A percentile compares a stretch with the other conserved stretches of the same genome.
Evolutionary conservation across 2,113 vertebrate species (phyloP).

Genomic region (Ctenomys sociabilis): DNA sequence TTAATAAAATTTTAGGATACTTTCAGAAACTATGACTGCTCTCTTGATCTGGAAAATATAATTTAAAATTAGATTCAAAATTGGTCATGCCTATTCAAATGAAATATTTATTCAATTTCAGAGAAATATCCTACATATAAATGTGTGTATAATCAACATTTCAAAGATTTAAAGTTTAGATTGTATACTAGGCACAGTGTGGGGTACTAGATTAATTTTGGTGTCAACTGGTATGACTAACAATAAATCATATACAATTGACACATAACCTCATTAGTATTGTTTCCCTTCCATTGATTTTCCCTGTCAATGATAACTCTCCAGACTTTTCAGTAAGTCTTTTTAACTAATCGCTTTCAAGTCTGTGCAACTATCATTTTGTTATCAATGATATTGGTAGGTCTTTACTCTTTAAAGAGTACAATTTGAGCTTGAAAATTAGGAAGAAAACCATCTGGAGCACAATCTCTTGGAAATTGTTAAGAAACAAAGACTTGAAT

Average conservation of each 20-base stretch:
- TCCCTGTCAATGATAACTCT: not conserved
- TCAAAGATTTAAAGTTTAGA: not conserved
- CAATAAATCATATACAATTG: not conserved
- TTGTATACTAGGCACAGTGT: not conserved
- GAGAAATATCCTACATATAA: not conserved
- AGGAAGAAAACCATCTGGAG: not conserved
- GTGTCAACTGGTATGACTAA: not conserved
- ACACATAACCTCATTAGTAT: not conserved
- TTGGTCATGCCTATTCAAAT: slow-evolving; percentile 18
- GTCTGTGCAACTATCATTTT: not conserved
- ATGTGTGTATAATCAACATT: not conserved
- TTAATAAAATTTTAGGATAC: slow-evolving; percentile 23
- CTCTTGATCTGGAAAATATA: not conserved
- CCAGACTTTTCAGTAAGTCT: not conserved
- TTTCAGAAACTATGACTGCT: slow-evolving; percentile 14
- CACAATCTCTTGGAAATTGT: not conserved
- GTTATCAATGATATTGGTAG: not conserved
- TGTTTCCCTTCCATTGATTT: not conserved
- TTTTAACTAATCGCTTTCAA: not conserved
- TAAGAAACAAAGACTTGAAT: not conserved
- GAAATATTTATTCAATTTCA: not conserved
- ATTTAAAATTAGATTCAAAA: not conserved
- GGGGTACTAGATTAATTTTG: not conserved
- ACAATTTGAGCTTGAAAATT: not conserved
- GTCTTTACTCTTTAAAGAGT: slow-evolving; percentile 40